phyloP scores from a whole-genome alignment of 2,888 invertebrate species.

The Dichetophora obliterata region DNA sequence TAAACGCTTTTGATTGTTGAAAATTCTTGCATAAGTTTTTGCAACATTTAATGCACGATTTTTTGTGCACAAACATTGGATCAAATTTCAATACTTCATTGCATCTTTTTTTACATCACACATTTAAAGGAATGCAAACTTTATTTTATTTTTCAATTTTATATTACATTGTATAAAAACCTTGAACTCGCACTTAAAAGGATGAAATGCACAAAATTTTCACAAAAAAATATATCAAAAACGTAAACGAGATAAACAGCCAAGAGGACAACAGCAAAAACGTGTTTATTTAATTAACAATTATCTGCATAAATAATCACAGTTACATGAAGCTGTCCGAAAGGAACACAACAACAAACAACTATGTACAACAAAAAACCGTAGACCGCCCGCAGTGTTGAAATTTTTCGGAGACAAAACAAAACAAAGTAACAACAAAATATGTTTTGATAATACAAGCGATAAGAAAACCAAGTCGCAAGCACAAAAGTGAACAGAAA shows the following conservation, averaged over 20 bases:
- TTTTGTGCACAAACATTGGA: slow-evolving; percentile 2
- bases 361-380: background rate
- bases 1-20: background rate
- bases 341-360: background rate
- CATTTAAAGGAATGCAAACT: background rate
- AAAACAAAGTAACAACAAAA: slow-evolving; percentile 22
- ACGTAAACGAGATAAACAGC: background rate
- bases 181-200: slow-evolving; percentile 27
- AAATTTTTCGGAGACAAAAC: background rate
- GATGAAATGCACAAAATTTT: slow-evolving; percentile 3
- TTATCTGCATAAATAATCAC: slow-evolving; percentile 32
- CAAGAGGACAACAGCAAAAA: background rate
- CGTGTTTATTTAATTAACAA: slow-evolving; percentile 35
- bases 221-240: slow-evolving; percentile 4
- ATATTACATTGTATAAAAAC: background rate
- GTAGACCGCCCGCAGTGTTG: slow-evolving; percentile 26
- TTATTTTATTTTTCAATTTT: background rate
- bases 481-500: background rate
- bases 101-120: background rate
- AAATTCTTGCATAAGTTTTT: slow-evolving; percentile 38
- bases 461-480: background rate
- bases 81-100: slow-evolving; percentile 27
- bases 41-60: slow-evolving; percentile 21
- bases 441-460: background rate
- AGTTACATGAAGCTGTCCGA: background rate